A percentile compares a stretch with the other conserved stretches of the same genome.
Conservation (phyloP, 2,797 vertebrate genomes). For the Sebastes diaconus region DNA sequence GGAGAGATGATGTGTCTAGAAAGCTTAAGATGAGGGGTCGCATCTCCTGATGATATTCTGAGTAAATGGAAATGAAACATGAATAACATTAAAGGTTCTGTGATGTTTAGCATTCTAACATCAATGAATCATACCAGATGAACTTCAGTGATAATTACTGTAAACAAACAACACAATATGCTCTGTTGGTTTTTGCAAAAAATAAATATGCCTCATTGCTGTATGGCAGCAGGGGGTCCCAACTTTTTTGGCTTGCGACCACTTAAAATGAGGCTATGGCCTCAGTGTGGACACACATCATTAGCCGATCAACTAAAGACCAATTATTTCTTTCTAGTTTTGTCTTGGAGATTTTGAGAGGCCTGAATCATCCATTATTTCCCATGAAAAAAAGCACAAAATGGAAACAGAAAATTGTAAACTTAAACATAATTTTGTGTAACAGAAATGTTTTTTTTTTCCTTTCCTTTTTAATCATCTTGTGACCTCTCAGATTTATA, state of each 20-base stretch:
- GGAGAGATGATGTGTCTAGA: slow-evolving; percentile 7
- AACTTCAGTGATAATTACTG: neutral
- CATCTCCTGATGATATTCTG: slow-evolving; percentile 6
- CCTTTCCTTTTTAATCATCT: neutral
- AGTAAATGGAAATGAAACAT: neutral
- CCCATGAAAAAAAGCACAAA: neutral
- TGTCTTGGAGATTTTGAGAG: neutral
- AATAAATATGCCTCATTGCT: neutral
- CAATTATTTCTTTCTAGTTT: neutral
- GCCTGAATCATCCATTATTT: neutral
- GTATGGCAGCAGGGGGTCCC: neutral
- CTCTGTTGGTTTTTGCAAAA: neutral
- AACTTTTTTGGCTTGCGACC: neutral
- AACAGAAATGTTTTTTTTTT: neutral
- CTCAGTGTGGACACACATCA: neutral
- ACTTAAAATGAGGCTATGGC: neutral
- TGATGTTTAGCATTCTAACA: slow-evolving; percentile 3
- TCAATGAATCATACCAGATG: neutral
- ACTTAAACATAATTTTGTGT: neutral
- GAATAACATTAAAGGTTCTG: neutral
- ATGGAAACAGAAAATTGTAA: neutral
- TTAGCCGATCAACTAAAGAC: neutral
- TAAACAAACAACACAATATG: neutral
- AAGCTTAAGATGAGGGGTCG: neutral
- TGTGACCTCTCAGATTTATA: neutral